These are phyloP conservation scores for Caenorhabditis panamensis DNA, from an alignment of 2,888 invertebrate species.

Conservation along the genomic window DNA sequence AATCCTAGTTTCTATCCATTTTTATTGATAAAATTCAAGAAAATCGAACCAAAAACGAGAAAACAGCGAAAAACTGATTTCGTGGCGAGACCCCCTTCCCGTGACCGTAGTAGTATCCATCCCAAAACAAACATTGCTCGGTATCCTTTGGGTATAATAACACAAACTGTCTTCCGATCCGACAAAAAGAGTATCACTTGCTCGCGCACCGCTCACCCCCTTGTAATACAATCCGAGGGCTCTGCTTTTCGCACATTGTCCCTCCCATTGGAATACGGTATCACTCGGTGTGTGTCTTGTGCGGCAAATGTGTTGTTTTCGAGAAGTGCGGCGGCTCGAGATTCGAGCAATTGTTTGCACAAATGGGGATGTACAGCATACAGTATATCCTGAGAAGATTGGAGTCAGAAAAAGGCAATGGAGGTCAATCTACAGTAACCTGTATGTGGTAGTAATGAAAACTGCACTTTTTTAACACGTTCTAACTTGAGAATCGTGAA, in stretches of 20 bases:
- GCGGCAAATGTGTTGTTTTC: slow-evolving; percentile 29
- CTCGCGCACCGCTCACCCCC: slow-evolving; percentile 47
- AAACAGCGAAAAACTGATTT: too few relatives aligned
- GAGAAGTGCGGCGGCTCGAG: background rate
- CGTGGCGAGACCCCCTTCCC: too few relatives aligned
- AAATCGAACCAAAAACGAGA: too few relatives aligned
- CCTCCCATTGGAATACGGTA: slow-evolving; percentile 10
- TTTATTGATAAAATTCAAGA: too few relatives aligned
- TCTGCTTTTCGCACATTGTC: background rate
- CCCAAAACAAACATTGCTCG: too few relatives aligned
- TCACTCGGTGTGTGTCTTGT: slow-evolving; percentile 25
- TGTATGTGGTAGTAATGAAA: too few relatives aligned
- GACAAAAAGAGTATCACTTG: slow-evolving; percentile 53
- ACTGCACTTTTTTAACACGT: too few relatives aligned
- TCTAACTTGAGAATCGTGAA: too few relatives aligned
- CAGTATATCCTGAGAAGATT: background rate
- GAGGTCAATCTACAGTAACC: slow-evolving; percentile 25
- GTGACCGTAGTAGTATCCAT: too few relatives aligned
- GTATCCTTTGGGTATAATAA: slow-evolving; percentile 9
- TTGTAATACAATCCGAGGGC: slow-evolving; percentile 36
- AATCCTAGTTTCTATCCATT: too few relatives aligned
- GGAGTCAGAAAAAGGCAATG: background rate
- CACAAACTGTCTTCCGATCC: slow-evolving; percentile 15
- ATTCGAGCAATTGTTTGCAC: slow-evolving; percentile 50
- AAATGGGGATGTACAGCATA: background rate